Conservation (phyloP, 2,113 vertebrate genomes). For the Sinocyclocheilus grahami region DNA sequence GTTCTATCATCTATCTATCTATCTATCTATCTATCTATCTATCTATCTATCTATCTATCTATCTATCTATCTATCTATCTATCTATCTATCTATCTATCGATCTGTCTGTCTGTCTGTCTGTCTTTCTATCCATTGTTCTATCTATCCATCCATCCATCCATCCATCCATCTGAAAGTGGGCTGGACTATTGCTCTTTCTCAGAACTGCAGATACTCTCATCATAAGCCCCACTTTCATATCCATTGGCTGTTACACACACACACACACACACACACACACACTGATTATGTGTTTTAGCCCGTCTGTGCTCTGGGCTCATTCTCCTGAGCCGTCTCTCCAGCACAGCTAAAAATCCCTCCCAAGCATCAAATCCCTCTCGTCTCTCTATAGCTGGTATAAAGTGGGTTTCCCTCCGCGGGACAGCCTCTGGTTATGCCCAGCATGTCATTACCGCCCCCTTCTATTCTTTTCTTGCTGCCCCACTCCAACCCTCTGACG, state of each 20-base stretch:
- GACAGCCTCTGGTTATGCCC: conserved; percentile 30
- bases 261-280: conserved; percentile 1
- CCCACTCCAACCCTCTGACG: conserved; percentile 1
- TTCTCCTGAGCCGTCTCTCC: conserved; percentile 20
- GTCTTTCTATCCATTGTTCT: neutral
- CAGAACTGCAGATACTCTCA: conserved; percentile 20
- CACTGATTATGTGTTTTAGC: conserved; percentile 43
- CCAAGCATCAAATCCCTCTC: conserved; percentile 43
- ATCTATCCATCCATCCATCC: conserved; percentile 45
- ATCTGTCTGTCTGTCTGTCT: neutral
- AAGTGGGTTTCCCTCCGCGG: conserved; percentile 17
- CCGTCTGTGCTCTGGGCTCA: conserved; percentile 24
- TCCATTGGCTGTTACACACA: conserved; percentile 15
- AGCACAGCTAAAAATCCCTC: conserved; percentile 22
- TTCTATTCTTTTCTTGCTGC: conserved; percentile 12
- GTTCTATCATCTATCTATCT: neutral
- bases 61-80: neutral
- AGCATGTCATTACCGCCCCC: conserved; percentile 30
- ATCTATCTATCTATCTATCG: neutral
- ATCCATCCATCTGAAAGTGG: conserved; percentile 45
- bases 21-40: neutral
- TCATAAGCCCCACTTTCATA: conserved; percentile 30
- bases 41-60: neutral
- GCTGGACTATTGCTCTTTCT: conserved; percentile 5
- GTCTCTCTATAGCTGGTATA: conserved; percentile 36